A percentile compares a stretch with the other conserved stretches of the same genome.
Evolutionary conservation across 2,113 vertebrate genomes (phyloP).

Genomic region (Cygnus buccinator): DNA sequence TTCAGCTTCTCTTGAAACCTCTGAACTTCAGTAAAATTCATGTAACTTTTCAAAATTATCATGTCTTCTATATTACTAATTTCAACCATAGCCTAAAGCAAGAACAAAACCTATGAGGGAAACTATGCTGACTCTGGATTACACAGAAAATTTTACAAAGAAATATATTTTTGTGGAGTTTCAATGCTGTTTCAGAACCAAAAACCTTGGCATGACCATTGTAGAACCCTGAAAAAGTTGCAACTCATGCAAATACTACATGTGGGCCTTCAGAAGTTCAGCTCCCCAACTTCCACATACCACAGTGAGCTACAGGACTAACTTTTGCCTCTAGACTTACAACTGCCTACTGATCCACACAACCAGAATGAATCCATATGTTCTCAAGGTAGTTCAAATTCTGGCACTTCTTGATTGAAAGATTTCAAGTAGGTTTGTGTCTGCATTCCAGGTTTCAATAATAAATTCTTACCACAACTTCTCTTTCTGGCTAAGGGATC

Average conservation of each 20-base stretch:
- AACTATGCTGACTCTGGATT: neutral
- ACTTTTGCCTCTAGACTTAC: neutral
- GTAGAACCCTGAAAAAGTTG: neutral
- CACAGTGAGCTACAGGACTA: neutral
- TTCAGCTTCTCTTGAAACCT: conserved; percentile 6
- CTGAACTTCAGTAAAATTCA: conserved; percentile 34
- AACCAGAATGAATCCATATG: neutral
- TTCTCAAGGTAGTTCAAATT: neutral
- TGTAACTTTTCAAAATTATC: conserved; percentile 28
- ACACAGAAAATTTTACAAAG: neutral
- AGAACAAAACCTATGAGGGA: neutral
- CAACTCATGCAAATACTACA: neutral
- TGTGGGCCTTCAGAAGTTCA: neutral
- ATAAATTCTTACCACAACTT: neutral
- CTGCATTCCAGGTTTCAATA: neutral
- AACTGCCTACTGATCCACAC: neutral
- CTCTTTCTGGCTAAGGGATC: neutral
- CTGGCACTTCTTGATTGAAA: neutral
- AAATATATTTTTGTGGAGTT: neutral
- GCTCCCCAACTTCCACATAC: neutral
- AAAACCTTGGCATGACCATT: neutral
- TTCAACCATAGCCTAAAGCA: conserved; percentile 42
- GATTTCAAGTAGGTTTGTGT: neutral
- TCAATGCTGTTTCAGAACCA: neutral
- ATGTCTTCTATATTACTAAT: conserved; percentile 25